Base-by-base conservation (phyloP, 2,888 invertebrate genomes). In the Drosophila testacea region DNA sequence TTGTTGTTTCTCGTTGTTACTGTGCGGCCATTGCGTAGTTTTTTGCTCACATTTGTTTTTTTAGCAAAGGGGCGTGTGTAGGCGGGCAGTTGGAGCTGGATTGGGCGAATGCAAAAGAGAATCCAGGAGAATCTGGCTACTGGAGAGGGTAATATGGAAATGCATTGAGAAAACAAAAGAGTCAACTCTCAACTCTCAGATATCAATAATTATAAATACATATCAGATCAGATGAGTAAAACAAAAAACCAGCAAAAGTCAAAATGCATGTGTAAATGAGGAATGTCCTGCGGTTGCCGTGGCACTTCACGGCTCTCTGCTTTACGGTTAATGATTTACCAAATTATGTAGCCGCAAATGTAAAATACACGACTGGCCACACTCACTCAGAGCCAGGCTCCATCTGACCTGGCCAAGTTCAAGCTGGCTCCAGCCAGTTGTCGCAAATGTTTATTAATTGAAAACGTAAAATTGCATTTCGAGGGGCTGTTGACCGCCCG, bases 361-460 rank as follows among this genome's bases (percentile, higher is more conserved):
- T 86, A 78, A 83, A 86, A 86, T 86, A 81, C 67, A 80, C 73
- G 63, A 66, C 72, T 55, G 48, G 56, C 59, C 74, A 50, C 54
- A 51, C 61, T 38, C 48, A 7, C 16, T 28, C 22, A 30, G 10
- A 32, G 9, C 5, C 30, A 6, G 27, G 30, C 1, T 9, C 32
- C 9, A n/a, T 7, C 46, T 0, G n/a, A 4, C 4, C 42, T 22
- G 39, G 9, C 30, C 13, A 9, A 46, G 13, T 16, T 46, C 34
- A 36, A 55, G 54, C n/a, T 36, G 54, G n/a, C 22, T 41, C 10
- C 77, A 61, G 63, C 56, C 80, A 83, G 70, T 79, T 79, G 77
- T 52, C 71, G 86, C 83, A 86, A 86, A 86, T 86, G 86, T 88
- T 86, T 86, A 86, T 86, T 86, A 86, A 86, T 86, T 86, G 86